phyloP scores from a whole-genome alignment of 2,113 vertebrate species.

The Myanophis thanlyinensis region DNA sequence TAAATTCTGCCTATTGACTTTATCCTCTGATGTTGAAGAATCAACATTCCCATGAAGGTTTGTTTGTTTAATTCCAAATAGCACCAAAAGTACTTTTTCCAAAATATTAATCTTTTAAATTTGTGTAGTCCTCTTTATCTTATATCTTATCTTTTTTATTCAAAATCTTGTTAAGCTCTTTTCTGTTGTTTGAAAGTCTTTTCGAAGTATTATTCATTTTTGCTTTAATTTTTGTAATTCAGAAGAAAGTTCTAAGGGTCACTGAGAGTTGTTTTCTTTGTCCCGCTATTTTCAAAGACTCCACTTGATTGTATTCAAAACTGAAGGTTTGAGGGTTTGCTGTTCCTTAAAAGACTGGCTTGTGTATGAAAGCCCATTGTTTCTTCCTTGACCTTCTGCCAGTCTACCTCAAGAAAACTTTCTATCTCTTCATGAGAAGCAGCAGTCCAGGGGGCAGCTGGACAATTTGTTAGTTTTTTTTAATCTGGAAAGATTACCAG shows the following conservation, averaged over 20 bases:
- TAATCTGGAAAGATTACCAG: neutral
- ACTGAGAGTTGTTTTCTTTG: neutral
- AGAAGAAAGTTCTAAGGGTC: neutral
- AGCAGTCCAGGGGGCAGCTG: neutral
- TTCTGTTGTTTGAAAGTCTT: neutral
- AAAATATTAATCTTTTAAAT: neutral
- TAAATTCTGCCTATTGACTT: neutral
- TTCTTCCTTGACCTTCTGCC: neutral
- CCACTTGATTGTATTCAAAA: neutral
- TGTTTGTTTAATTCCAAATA: neutral
- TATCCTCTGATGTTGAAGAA: neutral
- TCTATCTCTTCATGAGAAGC: neutral
- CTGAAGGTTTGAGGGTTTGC: neutral
- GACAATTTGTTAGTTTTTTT: neutral
- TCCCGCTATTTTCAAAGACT: neutral
- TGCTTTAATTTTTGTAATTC: neutral
- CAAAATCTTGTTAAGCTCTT: neutral
- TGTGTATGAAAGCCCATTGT: neutral
- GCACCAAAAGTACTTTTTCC: neutral
- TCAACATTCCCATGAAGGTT: neutral
- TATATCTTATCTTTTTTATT: neutral
- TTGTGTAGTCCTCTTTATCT: neutral
- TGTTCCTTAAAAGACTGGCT: neutral
- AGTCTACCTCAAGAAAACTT: neutral
- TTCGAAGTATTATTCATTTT: neutral